Evolutionary conservation across 35 echinoderm and acorn worm species (phyloP).

Genomic region (Lytechinus variegatus): DNA sequence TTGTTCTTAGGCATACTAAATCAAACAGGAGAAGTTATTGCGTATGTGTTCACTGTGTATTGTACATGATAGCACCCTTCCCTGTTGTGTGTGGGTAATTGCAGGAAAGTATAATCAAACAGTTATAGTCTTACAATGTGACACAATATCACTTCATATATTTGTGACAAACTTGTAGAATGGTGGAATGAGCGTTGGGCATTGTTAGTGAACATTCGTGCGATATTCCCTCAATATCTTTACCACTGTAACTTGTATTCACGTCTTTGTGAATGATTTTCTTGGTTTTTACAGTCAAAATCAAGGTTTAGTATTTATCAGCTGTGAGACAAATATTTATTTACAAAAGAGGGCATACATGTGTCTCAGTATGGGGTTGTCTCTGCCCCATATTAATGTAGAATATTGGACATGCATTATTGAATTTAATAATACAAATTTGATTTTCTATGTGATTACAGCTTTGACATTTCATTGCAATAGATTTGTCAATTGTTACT

Average conservation of each 20-base stretch:
- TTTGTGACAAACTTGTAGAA: background rate
- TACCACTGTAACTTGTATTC: background rate
- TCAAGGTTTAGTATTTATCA: background rate
- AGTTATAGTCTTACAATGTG: background rate
- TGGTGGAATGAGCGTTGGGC: background rate
- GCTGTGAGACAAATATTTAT: background rate
- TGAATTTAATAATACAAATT: background rate
- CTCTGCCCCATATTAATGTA: background rate
- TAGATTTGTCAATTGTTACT: slow-evolving; percentile 14
- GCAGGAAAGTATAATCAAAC: background rate
- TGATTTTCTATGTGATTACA: background rate
- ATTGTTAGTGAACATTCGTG: background rate
- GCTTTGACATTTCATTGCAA: slow-evolving; percentile 4
- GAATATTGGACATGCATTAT: slow-evolving; percentile 13
- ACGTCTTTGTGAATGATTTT: background rate
- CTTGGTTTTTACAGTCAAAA: background rate
- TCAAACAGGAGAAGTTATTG: background rate
- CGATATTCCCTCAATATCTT: background rate
- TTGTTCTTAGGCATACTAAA: background rate
- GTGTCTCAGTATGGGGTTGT: background rate
- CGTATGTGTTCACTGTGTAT: background rate
- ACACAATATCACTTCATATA: slow-evolving; percentile 1
- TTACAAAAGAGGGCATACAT: background rate
- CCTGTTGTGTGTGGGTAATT: background rate
- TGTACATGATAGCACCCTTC: background rate